Base-by-base conservation (phyloP, 1,140 invertebrate species). In the Calephelis nemesis region DNA sequence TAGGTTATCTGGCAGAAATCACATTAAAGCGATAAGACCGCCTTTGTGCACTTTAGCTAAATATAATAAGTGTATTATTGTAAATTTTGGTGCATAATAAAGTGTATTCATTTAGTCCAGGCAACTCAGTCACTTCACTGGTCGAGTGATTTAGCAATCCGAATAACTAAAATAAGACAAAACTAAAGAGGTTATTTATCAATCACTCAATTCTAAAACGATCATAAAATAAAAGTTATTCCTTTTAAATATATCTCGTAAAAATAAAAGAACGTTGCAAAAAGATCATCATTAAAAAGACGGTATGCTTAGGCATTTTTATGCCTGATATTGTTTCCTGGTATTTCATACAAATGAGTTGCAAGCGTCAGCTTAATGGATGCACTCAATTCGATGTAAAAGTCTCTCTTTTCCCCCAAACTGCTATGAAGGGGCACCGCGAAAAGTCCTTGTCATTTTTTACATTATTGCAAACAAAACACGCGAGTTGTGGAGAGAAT, bases 401-500 rank as follows among this genome's bases (percentile, higher is more conserved):
- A 79, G 72, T 74, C 71, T 73, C 73, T 81, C 77, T 72, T 72
- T 78, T 75, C 76, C 75, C 70, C 78, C 74, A 83, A 85, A 82
- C 74, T 76, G 77, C 82, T 81, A 80, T 76, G 76, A 81, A 78
- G 80, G 84, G 79, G 76, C 70, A 73, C 75, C 69, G 75, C 65
- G 73, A 76, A 79, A 76, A 74, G 78, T 77, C 72, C 77, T 74
- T 77, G 86, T 81, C 84, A 84, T 76, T 83, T 85, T 76, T 88
- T 81, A 65, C 77, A 84, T 84, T 81, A 84, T 74, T 65, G 74
- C 67, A 71, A 81, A 82, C 77, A 79, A 85, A 84, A 83, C 73
- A 72, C 69, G 73, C 72, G 71, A 76, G 68, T 45, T 45, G 42
- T 45, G 42, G 42, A 45, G 42, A 45, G 76, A 81, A 75, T 76